phyloP scores from a whole-genome alignment of 2,113 vertebrate species.

The Sardina pilchardus region DNA sequence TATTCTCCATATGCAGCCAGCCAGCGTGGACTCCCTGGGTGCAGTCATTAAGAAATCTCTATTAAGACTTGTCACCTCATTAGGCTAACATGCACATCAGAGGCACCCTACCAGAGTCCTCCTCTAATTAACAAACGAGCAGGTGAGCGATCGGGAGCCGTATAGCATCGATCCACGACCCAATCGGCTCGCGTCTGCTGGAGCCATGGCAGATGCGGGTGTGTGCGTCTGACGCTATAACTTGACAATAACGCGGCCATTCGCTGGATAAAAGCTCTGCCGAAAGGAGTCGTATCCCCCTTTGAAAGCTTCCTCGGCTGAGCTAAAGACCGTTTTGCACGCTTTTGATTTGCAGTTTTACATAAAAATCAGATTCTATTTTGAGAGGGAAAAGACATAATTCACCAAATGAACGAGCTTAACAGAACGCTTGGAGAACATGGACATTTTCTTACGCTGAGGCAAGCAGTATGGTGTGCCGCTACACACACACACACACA shows the following conservation, averaged over 20 bases:
- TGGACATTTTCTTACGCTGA: neutral
- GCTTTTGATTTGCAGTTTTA: neutral
- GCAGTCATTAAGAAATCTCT: conserved; percentile 25
- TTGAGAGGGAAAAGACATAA: neutral
- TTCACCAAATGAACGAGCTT: neutral
- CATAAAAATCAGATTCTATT: neutral
- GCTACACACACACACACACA: too few species aligned
- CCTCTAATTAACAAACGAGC: conserved; percentile 42
- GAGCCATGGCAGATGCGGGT: neutral
- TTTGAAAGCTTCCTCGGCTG: neutral
- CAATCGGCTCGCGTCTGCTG: neutral
- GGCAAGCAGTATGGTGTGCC: neutral
- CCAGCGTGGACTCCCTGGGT: neutral
- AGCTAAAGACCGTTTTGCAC: neutral
- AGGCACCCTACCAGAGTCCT: conserved; percentile 25
- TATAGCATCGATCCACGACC: neutral
- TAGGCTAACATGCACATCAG: conserved; percentile 27
- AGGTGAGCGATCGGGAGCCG: neutral
- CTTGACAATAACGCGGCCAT: neutral
- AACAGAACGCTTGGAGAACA: too few species aligned
- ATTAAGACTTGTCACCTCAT: conserved; percentile 37
- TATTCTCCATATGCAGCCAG: neutral
- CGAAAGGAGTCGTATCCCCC: neutral
- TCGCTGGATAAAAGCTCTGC: neutral
- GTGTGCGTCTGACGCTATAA: neutral